Percentiles rank a stretch among this genome's conserved stretches.
phyloP scores from a whole-genome alignment of 1,140 invertebrate genomes.

The Megalonaias nervosa region DNA sequence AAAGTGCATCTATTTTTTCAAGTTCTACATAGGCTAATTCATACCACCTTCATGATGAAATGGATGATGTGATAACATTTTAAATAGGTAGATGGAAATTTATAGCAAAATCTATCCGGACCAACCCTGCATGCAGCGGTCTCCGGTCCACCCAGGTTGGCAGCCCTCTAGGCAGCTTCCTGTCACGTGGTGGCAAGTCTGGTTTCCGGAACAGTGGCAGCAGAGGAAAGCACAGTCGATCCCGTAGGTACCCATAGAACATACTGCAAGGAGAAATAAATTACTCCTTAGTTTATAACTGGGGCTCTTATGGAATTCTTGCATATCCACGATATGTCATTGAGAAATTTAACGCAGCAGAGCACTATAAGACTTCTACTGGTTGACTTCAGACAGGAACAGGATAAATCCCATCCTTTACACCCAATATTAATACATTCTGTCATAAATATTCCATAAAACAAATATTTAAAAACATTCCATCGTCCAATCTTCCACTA shows the following conservation, averaged over 20 bases:
- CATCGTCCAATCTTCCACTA: not conserved
- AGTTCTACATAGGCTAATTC: too few species aligned
- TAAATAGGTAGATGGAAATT: too few species aligned
- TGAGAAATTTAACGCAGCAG: not conserved
- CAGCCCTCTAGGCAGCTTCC: slow-evolving; percentile 47
- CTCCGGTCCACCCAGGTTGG: slow-evolving; percentile 44
- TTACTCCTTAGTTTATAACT: not conserved
- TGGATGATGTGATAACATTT: too few species aligned
- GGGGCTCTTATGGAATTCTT: not conserved
- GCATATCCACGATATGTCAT: not conserved
- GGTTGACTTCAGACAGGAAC: not conserved
- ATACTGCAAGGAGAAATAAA: slow-evolving; percentile 33
- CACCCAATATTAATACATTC: not conserved
- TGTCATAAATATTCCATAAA: not conserved
- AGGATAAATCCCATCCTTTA: not conserved
- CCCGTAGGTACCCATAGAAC: slow-evolving; percentile 42
- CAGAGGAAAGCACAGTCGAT: slow-evolving; percentile 45
- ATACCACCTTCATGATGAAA: too few species aligned
- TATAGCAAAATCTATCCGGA: not conserved
- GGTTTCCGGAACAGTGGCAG: slow-evolving; percentile 42
- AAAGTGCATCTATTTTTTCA: too few species aligned
- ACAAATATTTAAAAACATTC: not conserved
- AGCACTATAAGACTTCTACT: not conserved
- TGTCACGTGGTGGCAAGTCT: slow-evolving; percentile 51
- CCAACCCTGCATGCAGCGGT: slow-evolving; percentile 43